A percentile compares a stretch with the other conserved stretches of the same genome.
Evolutionary conservation across 2,113 vertebrate species (phyloP).

Genomic region (Brevimyrus niger): DNA sequence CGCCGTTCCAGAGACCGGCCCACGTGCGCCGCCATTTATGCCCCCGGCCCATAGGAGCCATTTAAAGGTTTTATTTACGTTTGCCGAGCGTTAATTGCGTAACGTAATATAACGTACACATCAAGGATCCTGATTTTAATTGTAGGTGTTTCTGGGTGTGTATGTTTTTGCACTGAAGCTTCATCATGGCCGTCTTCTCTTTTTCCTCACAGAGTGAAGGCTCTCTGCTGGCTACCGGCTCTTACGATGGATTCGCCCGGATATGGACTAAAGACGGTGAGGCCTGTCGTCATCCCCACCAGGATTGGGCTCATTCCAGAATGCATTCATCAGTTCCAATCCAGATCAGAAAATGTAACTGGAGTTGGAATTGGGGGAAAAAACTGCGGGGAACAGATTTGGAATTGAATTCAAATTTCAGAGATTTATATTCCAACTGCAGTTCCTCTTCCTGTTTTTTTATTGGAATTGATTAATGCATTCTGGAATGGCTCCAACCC

Average conservation of each 20-base stretch:
- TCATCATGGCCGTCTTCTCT: conserved; percentile 5
- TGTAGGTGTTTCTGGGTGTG: neutral
- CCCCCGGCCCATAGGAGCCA: neutral
- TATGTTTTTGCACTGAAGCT: neutral
- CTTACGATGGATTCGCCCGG: conserved; percentile 95
- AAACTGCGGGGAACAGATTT: too few relatives aligned
- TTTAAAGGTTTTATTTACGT: neutral
- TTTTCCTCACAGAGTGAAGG: conserved; percentile 82
- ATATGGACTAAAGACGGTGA: conserved; percentile 99
- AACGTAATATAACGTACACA: neutral
- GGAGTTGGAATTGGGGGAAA: too few relatives aligned
- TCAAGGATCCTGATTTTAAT: neutral
- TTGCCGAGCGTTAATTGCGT: neutral
- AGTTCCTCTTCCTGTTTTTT: too few relatives aligned
- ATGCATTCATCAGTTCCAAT: too few relatives aligned
- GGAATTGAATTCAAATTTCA: too few relatives aligned
- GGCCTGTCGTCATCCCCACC: neutral
- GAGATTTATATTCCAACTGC: too few relatives aligned
- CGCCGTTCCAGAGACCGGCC: neutral
- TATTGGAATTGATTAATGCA: too few relatives aligned
- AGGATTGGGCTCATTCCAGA: too few relatives aligned
- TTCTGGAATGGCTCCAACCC: too few relatives aligned
- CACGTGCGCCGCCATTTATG: neutral
- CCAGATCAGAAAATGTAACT: too few relatives aligned
- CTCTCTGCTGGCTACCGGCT: conserved; percentile 94